Evolutionary conservation across 1,140 invertebrate species (phyloP).

Genomic region (Drosophila teissieri): DNA sequence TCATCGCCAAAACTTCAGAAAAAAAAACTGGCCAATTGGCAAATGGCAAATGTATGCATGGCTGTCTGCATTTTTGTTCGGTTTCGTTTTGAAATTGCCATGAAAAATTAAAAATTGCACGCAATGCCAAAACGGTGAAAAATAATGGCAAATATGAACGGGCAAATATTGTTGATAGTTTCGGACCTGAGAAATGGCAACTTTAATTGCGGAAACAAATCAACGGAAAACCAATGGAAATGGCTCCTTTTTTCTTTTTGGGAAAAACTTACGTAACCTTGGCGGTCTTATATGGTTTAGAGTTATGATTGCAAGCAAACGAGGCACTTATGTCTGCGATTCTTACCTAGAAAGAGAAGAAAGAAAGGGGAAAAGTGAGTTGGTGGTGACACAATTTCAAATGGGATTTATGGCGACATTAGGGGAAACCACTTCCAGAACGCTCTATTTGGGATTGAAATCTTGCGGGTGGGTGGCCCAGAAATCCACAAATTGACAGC

Average conservation of each 20-base stretch:
- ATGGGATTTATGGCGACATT: conserved; percentile 46
- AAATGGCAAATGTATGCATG: conserved; percentile 47
- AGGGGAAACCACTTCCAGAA: conserved; percentile 38
- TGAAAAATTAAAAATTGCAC: conserved; percentile 78
- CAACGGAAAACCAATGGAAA: conserved; percentile 28
- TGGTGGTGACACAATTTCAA: conserved; percentile 31
- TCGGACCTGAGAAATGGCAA: conserved; percentile 67
- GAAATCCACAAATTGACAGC: conserved; percentile 44
- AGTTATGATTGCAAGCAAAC: conserved; percentile 4
- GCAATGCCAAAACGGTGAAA: conserved; percentile 60
- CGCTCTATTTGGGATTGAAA: conserved; percentile 51
- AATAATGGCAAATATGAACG: conserved; percentile 58
- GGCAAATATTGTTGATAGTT: conserved; percentile 56
- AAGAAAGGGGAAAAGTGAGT: conserved; percentile 36
- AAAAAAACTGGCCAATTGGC: conserved; percentile 37
- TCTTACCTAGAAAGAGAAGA: conserved; percentile 69
- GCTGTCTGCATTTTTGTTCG: conserved; percentile 29
- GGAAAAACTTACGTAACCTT: conserved; percentile 65
- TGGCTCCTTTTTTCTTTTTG: conserved; percentile 19
- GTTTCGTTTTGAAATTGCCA: conserved; percentile 54
- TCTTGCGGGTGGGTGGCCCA: conserved; percentile 42
- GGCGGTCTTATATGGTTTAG: conserved; percentile 1
- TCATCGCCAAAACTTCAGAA: conserved; percentile 10
- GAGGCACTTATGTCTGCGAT: conserved; percentile 10
- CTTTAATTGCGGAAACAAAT: conserved; percentile 73